These are phyloP conservation scores for Peromyscus attwateri DNA, from an alignment of 2,797 vertebrate species.

Conservation along the genomic window DNA sequence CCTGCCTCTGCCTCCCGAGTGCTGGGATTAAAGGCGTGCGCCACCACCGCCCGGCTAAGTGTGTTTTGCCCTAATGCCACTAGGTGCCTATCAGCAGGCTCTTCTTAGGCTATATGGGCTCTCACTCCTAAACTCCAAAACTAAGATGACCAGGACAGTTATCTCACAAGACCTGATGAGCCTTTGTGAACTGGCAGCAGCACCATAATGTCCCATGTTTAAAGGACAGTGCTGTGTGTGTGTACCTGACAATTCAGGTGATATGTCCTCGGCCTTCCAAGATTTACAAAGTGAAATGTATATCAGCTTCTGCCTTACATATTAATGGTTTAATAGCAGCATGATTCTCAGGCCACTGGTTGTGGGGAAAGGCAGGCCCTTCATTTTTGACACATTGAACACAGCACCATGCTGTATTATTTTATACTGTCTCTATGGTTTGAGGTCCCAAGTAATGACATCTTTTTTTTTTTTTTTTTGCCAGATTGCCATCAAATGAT, in stretches of 20 bases:
- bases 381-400: no score
- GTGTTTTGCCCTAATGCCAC: background rate
- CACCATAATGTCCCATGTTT: background rate
- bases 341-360: background rate
- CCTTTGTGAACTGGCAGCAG: background rate
- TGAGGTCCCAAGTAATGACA: background rate
- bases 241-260: background rate
- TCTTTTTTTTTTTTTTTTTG: background rate
- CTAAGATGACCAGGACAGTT: background rate
- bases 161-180: background rate
- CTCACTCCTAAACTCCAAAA: background rate
- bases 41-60: no score
- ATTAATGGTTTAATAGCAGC: background rate
- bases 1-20: no score
- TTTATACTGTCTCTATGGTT: background rate
- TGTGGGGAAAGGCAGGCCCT: background rate
- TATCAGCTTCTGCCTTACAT: background rate
- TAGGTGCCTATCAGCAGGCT: background rate
- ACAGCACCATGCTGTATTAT: background rate
- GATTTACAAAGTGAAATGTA: background rate
- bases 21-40: no score
- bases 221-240: no score
- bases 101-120: no score
- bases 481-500: background rate
- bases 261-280: background rate